Evolutionary conservation across 1,140 invertebrate genomes (phyloP), one percentile per base, ranked within the genome.

Genomic region (Magallana gigas): DNA sequence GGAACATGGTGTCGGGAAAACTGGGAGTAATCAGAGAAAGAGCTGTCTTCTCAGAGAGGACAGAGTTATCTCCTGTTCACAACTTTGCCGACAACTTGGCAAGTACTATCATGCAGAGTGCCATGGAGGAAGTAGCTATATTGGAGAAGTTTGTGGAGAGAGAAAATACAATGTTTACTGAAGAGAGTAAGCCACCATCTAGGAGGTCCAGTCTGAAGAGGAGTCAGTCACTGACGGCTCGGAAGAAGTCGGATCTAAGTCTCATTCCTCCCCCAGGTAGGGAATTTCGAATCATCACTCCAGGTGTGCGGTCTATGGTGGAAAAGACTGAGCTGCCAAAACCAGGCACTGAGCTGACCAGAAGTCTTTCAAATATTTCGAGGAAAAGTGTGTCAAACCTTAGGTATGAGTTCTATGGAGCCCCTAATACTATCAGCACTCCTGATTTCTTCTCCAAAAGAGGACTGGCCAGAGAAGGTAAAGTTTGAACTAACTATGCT

Each of bases 361-460:
- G 85, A 82, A 88, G 88, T 59, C 56, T 89, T 6, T 86, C 86
- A 57, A 83, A 87, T 18, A 85, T 89, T 23, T 87, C 88, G 1
- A 84, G 84, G 59, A 87, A 85, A 57, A 89, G 86, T 85, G 76
- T 58, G 4, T 84, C 83, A n/a, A 12, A 84, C 14, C 57, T 84
- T n/a, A 84, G 83, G 18, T 84, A 84, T 23, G 59, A 62, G 59
- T 58, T 84, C 16, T 84, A 60, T 36, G 83, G 83, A 16, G 23
- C 57, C 57, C 57, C 23, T 36, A 88, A 84, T n/a, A 83, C 84
- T 14, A 88, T 88, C 59, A 92, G 88, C 82, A 92, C 90, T 58
- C 85, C 88, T n/a, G 90, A 90, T 18, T 92, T 91, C 86, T 92
- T 92, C 71, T 86, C 87, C 18, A 36, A 14, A 18, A 62, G 29